phyloP scores from a whole-genome alignment of 2,888 invertebrate genomes.

The Drosophila hamatofila region DNA sequence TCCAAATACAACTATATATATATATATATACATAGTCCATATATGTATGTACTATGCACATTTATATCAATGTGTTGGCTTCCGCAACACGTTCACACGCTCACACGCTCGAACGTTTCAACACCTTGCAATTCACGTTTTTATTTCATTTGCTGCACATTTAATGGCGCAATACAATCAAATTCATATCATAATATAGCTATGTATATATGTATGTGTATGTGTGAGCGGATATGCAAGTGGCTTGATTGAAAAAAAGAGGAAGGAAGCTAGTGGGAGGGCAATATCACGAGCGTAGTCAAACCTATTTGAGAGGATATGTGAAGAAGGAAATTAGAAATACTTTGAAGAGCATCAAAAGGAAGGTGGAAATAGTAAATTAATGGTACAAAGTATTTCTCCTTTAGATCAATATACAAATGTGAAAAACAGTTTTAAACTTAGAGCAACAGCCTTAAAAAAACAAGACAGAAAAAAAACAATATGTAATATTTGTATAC shows the following conservation, averaged over 20 bases:
- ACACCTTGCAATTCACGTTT: slow-evolving; percentile 43
- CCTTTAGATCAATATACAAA: too few species aligned
- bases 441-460: too few species aligned
- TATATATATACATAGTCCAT: background rate
- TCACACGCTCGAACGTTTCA: slow-evolving; percentile 40
- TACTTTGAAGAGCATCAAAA: background rate
- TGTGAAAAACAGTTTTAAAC: background rate
- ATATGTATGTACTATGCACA: background rate
- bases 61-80: background rate
- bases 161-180: slow-evolving; percentile 39
- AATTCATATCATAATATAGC: slow-evolving; percentile 15
- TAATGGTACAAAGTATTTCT: background rate
- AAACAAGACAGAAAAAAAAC: too few species aligned
- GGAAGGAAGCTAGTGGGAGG: background rate
- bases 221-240: slow-evolving; percentile 2
- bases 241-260: background rate
- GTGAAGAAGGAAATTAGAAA: background rate
- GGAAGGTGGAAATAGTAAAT: background rate
- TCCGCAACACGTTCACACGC: slow-evolving; percentile 23
- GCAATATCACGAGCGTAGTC: background rate
- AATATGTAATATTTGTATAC: too few species aligned
- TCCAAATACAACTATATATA: slow-evolving; percentile 12
- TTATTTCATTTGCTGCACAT: slow-evolving; percentile 61
- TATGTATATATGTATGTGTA: background rate
- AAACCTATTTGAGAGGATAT: background rate